Percentiles rank a stretch among this genome's conserved stretches.
Evolutionary conservation across 2,888 invertebrate species (phyloP).

Genomic region (Brenthis hecate): DNA sequence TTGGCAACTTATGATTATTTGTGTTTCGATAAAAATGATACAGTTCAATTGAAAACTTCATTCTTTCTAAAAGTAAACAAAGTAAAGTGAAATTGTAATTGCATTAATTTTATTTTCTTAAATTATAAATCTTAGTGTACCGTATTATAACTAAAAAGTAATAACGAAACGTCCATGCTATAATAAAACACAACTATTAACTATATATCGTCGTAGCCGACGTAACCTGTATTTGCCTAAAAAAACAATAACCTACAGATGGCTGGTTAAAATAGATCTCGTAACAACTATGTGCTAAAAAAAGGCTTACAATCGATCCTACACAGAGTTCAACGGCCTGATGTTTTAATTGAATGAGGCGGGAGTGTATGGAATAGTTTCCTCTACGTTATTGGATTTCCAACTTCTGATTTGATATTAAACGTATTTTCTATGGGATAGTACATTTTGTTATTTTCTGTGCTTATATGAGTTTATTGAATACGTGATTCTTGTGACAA

Average conservation of each 20-base stretch:
- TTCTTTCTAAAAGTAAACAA: no score
- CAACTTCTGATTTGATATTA: constrained; percentile 10
- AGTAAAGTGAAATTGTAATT: no score
- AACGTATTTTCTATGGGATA: constrained; percentile 1
- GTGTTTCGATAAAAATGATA: no score
- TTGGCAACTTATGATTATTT: background rate
- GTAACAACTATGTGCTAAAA: constrained; percentile 12
- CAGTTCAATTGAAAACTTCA: no score
- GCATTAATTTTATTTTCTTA: no score
- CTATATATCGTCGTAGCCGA: no score
- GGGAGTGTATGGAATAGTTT: constrained; percentile 25
- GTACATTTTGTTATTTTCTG: constrained; percentile 3
- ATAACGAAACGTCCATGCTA: no score
- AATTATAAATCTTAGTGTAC: no score
- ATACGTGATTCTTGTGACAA: background rate
- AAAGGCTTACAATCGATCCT: constrained; percentile 25
- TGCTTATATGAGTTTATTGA: background rate
- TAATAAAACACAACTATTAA: no score
- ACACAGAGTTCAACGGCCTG: constrained; percentile 30
- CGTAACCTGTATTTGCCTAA: background rate
- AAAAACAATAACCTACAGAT: background rate
- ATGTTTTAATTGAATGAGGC: constrained; percentile 30
- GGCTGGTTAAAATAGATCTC: background rate
- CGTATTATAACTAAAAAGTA: no score
- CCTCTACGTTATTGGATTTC: constrained; percentile 18